Evolutionary conservation across 2,113 vertebrate genomes (phyloP).

Genomic region (Thalassarche chlororhynchos): DNA sequence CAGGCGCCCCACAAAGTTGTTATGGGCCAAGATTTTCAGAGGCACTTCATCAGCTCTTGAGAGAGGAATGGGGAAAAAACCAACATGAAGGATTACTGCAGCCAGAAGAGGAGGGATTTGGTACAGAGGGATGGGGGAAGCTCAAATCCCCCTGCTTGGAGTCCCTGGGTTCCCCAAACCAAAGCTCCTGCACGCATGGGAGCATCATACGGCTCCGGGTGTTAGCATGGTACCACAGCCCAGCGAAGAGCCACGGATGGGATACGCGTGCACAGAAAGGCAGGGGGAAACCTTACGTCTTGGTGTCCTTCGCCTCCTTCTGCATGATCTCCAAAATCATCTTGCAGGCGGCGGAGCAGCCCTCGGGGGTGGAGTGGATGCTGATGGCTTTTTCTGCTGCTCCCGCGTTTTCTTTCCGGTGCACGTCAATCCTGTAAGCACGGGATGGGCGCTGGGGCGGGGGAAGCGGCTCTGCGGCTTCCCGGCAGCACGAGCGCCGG

Average conservation of each 20-base stretch:
- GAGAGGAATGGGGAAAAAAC: neutral
- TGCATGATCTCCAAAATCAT: constrained; percentile 99
- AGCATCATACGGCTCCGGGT: rapidly evolving
- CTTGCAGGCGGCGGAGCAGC: constrained; percentile 90
- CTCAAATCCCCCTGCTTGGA: neutral
- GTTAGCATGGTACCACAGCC: rapidly evolving
- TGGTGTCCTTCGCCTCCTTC: constrained; percentile 96
- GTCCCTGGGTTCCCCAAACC: neutral
- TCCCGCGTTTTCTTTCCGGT: constrained; percentile 93
- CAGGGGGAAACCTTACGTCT: constrained; percentile 80
- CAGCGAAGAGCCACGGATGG: rapidly evolving
- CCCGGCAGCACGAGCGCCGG: rapidly evolving
- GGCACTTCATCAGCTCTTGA: constrained; percentile 93
- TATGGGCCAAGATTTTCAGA: constrained; percentile 93
- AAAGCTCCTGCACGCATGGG: rapidly evolving
- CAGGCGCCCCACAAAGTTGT: constrained; percentile 94
- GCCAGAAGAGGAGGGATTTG: neutral
- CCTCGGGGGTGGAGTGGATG: constrained; percentile 92
- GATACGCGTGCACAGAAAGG: rapidly evolving
- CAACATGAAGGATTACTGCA: neutral
- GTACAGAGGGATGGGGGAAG: neutral
- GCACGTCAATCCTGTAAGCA: constrained; percentile 87
- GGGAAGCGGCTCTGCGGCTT: neutral
- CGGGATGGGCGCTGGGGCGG: rapidly evolving
- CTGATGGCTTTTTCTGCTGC: constrained; percentile 96